Percentiles rank a stretch among this genome's conserved stretches.
These are phyloP conservation scores for Tenebrio molitor DNA, from an alignment of 1,140 invertebrate species.

Conservation along the genomic window DNA sequence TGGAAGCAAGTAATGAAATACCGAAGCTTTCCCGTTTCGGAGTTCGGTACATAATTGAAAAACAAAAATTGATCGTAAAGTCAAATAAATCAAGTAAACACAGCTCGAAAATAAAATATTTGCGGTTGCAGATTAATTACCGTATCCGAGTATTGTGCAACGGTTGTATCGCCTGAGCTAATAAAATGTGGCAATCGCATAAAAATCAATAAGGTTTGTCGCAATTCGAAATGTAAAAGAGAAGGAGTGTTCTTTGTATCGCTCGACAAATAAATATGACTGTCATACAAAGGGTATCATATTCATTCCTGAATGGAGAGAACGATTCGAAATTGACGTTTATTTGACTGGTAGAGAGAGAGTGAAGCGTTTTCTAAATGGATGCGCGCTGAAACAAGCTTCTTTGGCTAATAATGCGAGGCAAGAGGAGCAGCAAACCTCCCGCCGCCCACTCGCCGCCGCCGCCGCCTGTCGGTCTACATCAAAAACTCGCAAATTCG, in stretches of 20 bases:
- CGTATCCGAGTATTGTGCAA: no score
- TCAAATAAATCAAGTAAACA: no score
- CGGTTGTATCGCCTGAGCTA: no score
- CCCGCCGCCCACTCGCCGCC: constrained; percentile 3
- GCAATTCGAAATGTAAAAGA: no score
- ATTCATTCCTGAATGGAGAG: constrained; percentile 47
- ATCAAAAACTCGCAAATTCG: constrained; percentile 50
- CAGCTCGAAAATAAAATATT: no score
- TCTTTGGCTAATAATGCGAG: constrained; percentile 40
- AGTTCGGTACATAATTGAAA: no score
- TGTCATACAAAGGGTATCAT: constrained; percentile 49
- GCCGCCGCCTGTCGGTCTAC: constrained; percentile 42
- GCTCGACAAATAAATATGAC: constrained; percentile 48
- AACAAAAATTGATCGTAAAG: no score
- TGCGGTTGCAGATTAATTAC: no score
- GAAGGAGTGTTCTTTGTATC: constrained; percentile 23
- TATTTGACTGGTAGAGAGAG: constrained; percentile 48
- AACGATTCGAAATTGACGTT: constrained; percentile 51
- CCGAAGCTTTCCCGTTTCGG: no score
- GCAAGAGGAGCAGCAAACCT: background rate
- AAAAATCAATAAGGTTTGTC: no score
- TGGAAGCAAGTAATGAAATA: no score
- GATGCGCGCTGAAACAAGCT: constrained; percentile 38
- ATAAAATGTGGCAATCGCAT: no score
- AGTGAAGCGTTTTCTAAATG: constrained; percentile 49